These are phyloP conservation scores for Synergus itoensis DNA, from an alignment of 2,888 invertebrate species.

Conservation along the genomic window DNA sequence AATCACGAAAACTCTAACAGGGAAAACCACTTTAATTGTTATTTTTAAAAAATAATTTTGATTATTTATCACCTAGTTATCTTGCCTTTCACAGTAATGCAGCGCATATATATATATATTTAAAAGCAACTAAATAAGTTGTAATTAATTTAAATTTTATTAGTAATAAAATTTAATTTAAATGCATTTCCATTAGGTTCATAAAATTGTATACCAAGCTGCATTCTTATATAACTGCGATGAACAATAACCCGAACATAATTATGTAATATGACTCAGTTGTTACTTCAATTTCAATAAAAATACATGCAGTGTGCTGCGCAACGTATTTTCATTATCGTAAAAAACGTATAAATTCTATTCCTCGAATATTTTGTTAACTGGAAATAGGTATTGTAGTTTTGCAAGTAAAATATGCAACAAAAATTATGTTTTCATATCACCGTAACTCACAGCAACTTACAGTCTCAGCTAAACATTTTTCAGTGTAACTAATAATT, in stretches of 20 bases:
- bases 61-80: neutral
- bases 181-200: neutral
- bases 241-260: neutral
- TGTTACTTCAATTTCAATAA: neutral
- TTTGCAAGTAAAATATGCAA: constrained; percentile 40
- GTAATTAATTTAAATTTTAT: neutral
- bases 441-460: constrained; percentile 30
- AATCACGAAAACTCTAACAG: neutral
- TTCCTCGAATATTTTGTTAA: neutral
- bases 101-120: neutral
- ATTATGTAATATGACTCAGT: neutral
- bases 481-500: constrained; percentile 34
- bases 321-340: neutral
- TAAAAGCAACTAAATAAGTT: neutral
- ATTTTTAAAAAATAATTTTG: neutral
- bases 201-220: neutral
- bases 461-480: constrained; percentile 9
- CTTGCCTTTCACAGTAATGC: neutral
- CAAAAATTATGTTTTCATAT: constrained; percentile 33
- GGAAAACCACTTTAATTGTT: neutral
- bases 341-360: neutral
- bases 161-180: neutral
- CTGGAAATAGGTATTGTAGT: neutral
- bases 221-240: neutral
- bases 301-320: neutral